phyloP scores from a whole-genome alignment of 1,140 invertebrate species.

The Heliconius hermathena region DNA sequence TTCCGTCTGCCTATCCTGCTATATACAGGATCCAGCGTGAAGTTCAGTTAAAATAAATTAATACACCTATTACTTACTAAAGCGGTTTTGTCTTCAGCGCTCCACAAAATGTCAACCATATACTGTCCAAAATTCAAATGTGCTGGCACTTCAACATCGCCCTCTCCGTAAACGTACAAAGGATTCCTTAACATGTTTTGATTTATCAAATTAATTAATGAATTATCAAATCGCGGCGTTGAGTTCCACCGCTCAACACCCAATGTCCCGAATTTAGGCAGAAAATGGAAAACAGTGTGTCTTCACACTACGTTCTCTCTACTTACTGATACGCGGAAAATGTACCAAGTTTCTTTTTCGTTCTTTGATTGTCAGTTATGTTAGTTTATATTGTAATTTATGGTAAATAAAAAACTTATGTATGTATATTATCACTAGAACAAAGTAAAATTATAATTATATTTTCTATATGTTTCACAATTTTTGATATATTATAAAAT shows the following conservation, averaged over 20 bases:
- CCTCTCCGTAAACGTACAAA: constrained; percentile 20
- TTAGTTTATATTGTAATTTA: too few relatives aligned
- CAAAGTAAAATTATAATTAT: too few relatives aligned
- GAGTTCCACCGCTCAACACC: background rate
- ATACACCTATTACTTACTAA: constrained; percentile 19
- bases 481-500: too few relatives aligned
- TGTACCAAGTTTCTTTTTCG: background rate
- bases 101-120: constrained; percentile 19
- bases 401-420: too few relatives aligned
- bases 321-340: background rate
- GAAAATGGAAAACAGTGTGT: background rate
- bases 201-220: too few relatives aligned
- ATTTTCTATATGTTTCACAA: too few relatives aligned
- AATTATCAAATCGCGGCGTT: background rate
- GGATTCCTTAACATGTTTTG: constrained; percentile 31
- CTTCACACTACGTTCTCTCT: background rate
- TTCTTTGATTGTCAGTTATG: too few relatives aligned
- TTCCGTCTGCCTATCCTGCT: background rate
- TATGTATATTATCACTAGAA: too few relatives aligned
- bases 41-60: background rate
- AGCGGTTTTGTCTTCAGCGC: constrained; percentile 18
- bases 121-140: constrained; percentile 28
- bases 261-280: background rate
- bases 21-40: background rate
- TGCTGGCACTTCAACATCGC: background rate